phyloP scores from a whole-genome alignment of 2,797 vertebrate genomes.

The Antrozous pallidus region DNA sequence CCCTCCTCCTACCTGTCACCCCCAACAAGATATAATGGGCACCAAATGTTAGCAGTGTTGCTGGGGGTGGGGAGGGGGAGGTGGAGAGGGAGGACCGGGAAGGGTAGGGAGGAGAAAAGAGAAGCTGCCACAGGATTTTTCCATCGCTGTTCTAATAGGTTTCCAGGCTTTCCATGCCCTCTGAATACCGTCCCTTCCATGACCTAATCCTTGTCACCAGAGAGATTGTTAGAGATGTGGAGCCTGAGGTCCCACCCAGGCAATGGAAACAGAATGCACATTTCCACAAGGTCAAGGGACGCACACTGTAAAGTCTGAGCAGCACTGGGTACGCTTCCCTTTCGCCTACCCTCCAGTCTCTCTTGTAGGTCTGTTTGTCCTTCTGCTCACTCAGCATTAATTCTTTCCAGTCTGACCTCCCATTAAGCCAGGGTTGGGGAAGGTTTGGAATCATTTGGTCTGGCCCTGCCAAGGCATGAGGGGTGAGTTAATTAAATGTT shows the following conservation, averaged over 20 bases:
- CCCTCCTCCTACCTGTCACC: no score
- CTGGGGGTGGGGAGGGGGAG: fast-evolving
- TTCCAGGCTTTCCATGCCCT: neutral
- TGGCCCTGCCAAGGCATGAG: no score
- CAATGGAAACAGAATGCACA: fast-evolving
- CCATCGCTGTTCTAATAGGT: neutral
- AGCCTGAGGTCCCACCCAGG: neutral
- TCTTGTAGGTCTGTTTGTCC: neutral
- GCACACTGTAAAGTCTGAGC: neutral
- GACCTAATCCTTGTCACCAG: neutral
- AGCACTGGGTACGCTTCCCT: neutral
- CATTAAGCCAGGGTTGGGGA: neutral
- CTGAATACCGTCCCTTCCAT: neutral
- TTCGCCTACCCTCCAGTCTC: neutral
- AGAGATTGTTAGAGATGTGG: neutral
- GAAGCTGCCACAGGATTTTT: neutral
- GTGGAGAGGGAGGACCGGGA: neutral
- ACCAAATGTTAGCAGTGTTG: neutral
- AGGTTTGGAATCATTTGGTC: no score
- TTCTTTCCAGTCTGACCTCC: neutral
- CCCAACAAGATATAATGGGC: neutral
- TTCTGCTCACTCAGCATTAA: neutral
- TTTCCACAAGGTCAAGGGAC: neutral
- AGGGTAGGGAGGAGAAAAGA: neutral
- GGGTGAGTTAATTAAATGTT: no score